These are phyloP conservation scores for Aurelia sp. DNA, from an alignment of 30 jellyfish, hydroid and myxozoan genomes.

Conservation along the genomic window DNA sequence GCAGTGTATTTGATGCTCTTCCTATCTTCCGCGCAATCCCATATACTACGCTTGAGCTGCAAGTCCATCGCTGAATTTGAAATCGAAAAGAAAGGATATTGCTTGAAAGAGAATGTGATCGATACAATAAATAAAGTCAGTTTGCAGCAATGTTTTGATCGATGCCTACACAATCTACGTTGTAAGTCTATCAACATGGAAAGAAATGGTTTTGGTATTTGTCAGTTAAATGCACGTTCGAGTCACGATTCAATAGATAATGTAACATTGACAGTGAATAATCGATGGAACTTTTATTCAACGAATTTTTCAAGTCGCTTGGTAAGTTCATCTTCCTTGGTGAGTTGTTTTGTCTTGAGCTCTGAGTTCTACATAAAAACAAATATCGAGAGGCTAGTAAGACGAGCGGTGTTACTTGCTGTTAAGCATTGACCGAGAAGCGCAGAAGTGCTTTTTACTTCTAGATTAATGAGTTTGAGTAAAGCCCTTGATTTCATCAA, in stretches of 20 bases:
- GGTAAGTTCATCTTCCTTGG: neutral
- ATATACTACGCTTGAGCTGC: conserved; percentile 8
- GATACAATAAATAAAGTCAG: neutral
- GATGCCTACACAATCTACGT: neutral
- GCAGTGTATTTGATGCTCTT: neutral
- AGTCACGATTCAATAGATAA: conserved; percentile 9
- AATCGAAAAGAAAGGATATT: neutral
- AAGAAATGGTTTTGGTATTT: conserved; percentile 19
- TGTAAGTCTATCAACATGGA: conserved; percentile 30
- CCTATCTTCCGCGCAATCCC: neutral
- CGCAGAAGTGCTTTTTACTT: no score
- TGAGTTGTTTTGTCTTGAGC: no score
- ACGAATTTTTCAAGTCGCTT: conserved; percentile 42
- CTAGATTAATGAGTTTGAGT: no score
- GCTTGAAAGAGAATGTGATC: neutral
- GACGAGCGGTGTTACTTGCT: no score
- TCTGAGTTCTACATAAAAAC: no score
- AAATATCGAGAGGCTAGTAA: no score
- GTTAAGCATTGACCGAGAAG: no score
- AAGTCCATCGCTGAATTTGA: conserved; percentile 4
- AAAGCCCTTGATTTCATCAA: no score
- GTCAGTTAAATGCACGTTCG: conserved; percentile 33
- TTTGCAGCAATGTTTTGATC: neutral
- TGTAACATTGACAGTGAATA: neutral
- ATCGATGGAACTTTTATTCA: neutral